Base-by-base conservation (phyloP, 2,113 vertebrate genomes). In the Nansenia antarctica region DNA sequence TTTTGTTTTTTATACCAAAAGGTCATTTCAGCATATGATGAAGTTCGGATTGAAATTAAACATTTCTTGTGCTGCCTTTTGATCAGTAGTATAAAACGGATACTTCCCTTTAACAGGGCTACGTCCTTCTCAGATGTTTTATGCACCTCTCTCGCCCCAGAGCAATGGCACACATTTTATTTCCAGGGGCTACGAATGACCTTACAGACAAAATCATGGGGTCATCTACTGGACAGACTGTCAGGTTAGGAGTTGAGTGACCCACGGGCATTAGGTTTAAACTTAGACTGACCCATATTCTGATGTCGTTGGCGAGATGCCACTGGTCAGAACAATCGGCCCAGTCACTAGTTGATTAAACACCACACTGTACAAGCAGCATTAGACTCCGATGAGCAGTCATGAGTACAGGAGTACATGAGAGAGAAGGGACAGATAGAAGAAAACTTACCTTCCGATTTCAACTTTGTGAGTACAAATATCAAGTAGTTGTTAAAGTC, bases 401-500 rank as follows among this genome's bases (percentile, higher is more conserved):
- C n/a, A n/a, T n/a, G n/a, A n/a, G n/a, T n/a, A n/a, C n/a, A n/a
- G n/a, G n/a, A n/a, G n/a, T n/a, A n/a, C n/a, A 65, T 3, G 24
- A 58, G 61, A 9, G 5, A 65, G 54, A 53, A 12, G 47, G 3
- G 52, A 9, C 11, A 22, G 22, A 32, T n/a, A 3, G n/a, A n/a
- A n/a, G n/a, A n/a, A n/a, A n/a, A 9, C 94, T 92, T 92, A 99
- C 97, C 97, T 98, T 99, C 97, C 42, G 96, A 96, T 89, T 98
- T 99, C 76, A 99, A 87, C 82, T 98, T 98, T 0, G 97, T 99
- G 72, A 99, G 91, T 79, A 99, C 97, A 87, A 99, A 99, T 88
- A 99, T 99, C 89, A 99, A 83, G 82, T 99, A 99, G 92, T 97
- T 99, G 92, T 99, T 99, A 78, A 99, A 98, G 92, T 99, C 97